A percentile compares a stretch with the other conserved stretches of the same genome.
Conservation (phyloP, 2,797 vertebrate genomes). For the Amazona finschi region DNA sequence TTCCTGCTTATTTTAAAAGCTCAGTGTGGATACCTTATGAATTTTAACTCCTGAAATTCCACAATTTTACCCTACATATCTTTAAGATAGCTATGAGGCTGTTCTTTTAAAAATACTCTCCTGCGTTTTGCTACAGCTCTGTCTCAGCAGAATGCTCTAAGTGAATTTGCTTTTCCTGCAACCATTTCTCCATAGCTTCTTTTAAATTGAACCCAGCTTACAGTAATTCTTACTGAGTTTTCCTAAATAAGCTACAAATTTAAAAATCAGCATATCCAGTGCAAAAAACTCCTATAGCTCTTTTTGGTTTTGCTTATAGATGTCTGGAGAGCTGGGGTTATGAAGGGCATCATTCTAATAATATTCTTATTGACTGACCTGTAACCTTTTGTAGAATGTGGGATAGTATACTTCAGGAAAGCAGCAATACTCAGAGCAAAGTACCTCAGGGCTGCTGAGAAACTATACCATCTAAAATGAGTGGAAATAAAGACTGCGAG, state of each 20-base stretch:
- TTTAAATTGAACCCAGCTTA: background rate
- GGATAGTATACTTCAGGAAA: background rate
- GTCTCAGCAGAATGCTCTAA: background rate
- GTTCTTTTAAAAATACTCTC: background rate
- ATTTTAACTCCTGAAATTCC: background rate
- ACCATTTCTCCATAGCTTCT: background rate
- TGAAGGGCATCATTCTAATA: background rate
- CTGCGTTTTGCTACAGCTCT: background rate
- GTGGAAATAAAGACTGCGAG: background rate
- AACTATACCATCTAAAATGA: background rate
- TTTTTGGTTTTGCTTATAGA: background rate
- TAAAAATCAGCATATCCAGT: background rate
- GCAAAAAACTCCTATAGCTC: background rate
- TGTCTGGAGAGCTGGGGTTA: background rate
- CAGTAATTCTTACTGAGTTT: background rate
- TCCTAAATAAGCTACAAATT: background rate
- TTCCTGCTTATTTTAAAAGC: background rate
- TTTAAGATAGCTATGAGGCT: background rate
- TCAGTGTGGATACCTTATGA: fast-evolving
- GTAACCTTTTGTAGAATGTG: background rate
- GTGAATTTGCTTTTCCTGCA: background rate
- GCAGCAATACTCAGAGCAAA: background rate
- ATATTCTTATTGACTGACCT: background rate
- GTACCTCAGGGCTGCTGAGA: background rate
- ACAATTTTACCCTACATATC: background rate